Base-by-base conservation (phyloP, 2,797 vertebrate genomes). In the Enteromius thamalakanensis region DNA sequence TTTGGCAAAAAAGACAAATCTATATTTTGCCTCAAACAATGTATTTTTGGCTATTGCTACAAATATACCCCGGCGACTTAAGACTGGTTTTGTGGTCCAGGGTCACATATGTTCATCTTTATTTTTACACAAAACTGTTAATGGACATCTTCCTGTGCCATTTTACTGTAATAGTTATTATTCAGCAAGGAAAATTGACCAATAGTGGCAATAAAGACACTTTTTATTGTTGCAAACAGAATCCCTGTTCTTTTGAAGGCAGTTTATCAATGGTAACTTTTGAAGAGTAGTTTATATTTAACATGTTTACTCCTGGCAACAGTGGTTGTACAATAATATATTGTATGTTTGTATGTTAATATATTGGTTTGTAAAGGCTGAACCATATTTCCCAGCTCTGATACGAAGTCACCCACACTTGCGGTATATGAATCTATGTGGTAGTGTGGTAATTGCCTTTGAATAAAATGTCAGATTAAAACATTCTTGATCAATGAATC, bases 381-480 rank as follows among this genome's bases (percentile, higher is more conserved):
- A 29, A 49, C 26, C 1, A 19, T n/a, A n/a, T 47, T 47, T 21
- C 45, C 4, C 19, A n/a, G 17, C 17, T 6, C 19, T 17, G 2
- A 29, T 53, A 7, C 12, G 47, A 29, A 42, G 12, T 21, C 10
- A 0, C 19, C 1, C 68, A 58, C 6, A 32, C 29, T 58, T 80
- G 15, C 51, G 5, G 14, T 21, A 3, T 64, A 32, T 64, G 14
- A 64, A 62, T 62, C 37, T 58, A 4, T 19, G 12, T 17, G 60
- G 4, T n/a, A 37, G 68, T 49, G 34, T 6, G 34, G 40, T 26
- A 62, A 45, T 45, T 76, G 55, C 68, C 40, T 12, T 71, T 32
- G 47, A 49, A 29, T 62, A 34, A 62, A 72, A 37, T 81, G 55
- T 49, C 26, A 72, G 53, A 49, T 81, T 49, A 53, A 47, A 80